Base-by-base conservation (phyloP, 2,797 vertebrate genomes). In the Vultur gryphus region DNA sequence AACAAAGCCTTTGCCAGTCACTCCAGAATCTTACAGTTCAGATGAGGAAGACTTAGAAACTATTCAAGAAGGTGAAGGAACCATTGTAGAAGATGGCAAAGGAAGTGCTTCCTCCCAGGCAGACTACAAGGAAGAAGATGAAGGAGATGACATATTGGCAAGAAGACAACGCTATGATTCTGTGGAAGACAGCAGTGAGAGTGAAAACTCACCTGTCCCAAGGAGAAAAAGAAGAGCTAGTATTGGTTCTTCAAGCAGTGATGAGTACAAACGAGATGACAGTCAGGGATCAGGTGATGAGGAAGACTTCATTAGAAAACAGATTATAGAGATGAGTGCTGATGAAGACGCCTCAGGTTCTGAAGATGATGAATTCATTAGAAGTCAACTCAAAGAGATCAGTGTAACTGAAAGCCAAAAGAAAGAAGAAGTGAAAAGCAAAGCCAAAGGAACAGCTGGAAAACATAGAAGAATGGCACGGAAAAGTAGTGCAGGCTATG, bases 281-380 rank as follows among this genome's bases (percentile, higher is more conserved):
- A 99, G 98, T 80, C 99, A 99, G 81, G 99, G 98, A 67, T 99
- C 99, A 19, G 98, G 98, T 39, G 99, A 99, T 69, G 99, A 99
- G 71, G 99, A 99, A 97, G 99, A 99, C 70, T 99, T 99, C 73
- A 99, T 99, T 83, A 98, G 99, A 46, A 99, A 98, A 86, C 99
- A 99, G 90, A 99, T 99, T 87, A 98, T 99, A 98, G 99, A 99
- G 84, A 99, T 99, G 99, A 99, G 98, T 87, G 98, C 98, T 71
- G 99, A 99, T 86, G 98, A 99, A 94, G 98, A 99, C 78, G 99
- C 98, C 90, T 99, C 98, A 51, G 97, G 98, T 93, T 99, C 99
- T 90, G 99, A 99, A 92, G 99, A 99, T 82, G 99, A 99, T 55
- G 99, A 99, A 88, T 95, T 98, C 58, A 97, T 99, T 25, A 97